Evolutionary conservation across 2,888 invertebrate species (phyloP).

Genomic region (Busseola fusca): DNA sequence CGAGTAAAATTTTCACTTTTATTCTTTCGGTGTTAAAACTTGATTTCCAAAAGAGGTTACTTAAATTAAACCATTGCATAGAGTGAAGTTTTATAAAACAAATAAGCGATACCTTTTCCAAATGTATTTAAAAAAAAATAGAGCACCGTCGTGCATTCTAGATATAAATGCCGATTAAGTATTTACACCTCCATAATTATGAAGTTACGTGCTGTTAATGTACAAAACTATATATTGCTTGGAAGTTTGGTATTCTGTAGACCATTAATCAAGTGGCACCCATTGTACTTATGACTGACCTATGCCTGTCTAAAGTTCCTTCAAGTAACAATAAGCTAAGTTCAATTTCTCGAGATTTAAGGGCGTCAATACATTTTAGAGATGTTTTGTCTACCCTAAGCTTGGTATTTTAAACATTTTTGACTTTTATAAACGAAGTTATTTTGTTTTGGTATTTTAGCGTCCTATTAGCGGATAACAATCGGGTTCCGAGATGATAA

Average conservation of each 20-base stretch:
- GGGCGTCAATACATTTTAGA: constrained; percentile 40
- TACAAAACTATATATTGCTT: constrained; percentile 5
- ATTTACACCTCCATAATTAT: background rate
- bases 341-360: constrained; percentile 41
- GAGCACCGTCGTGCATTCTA: too few relatives aligned
- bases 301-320: constrained; percentile 45
- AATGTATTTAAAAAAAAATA: background rate
- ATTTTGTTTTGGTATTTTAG: constrained; percentile 36
- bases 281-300: constrained; percentile 49
- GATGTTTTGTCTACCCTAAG: constrained; percentile 41
- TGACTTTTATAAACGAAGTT: constrained; percentile 39
- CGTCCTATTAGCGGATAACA: constrained; percentile 26
- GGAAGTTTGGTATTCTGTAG: constrained; percentile 36
- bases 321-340: constrained; percentile 39
- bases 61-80: background rate
- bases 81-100: background rate
- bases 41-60: background rate
- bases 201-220: background rate
- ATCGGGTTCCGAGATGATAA: constrained; percentile 26
- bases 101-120: background rate
- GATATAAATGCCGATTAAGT: background rate
- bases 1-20: background rate
- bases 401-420: constrained; percentile 27
- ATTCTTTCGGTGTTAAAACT: too few relatives aligned
- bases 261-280: constrained; percentile 48